Conservation (phyloP, 1,140 invertebrate genomes). For the Propsilocerus akamusi region DNA sequence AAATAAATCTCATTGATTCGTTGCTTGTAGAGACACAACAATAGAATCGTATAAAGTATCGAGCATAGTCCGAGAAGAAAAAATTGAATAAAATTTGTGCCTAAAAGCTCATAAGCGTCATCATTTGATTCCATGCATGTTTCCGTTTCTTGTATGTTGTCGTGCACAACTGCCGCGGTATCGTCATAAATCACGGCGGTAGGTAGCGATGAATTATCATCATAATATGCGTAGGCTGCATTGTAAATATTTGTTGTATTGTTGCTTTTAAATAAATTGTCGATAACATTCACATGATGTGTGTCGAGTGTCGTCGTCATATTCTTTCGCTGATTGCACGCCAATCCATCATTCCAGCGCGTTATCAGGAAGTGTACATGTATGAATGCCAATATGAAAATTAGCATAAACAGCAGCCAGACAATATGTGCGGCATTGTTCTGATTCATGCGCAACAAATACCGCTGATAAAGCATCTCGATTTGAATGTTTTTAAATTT, state of each 20-base stretch:
- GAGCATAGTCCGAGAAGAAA: neutral
- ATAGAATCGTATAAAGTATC: conserved; percentile 36
- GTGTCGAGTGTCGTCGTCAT: conserved; percentile 13
- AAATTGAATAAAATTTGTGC: conserved; percentile 1
- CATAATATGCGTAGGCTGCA: neutral
- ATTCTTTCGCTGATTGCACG: neutral
- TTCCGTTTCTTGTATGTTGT: neutral
- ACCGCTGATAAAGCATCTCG: conserved; percentile 78
- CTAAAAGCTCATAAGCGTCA: conserved; percentile 3
- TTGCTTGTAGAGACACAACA: conserved; percentile 54
- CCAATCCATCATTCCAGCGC: conserved; percentile 10
- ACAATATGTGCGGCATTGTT: conserved; percentile 72
- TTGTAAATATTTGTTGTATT: too few species aligned
- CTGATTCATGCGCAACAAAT: conserved; percentile 84
- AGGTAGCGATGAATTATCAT: neutral
- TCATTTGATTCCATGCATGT: neutral
- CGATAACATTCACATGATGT: conserved; percentile 12
- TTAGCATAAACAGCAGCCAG: conserved; percentile 48
- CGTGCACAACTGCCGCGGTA: too few species aligned
- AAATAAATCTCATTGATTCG: conserved; percentile 77
- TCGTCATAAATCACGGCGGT: too few species aligned
- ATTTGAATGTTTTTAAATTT: conserved; percentile 33
- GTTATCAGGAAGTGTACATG: conserved; percentile 26
- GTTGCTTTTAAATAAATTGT: conserved; percentile 3
- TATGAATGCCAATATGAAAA: conserved; percentile 38